Evolutionary conservation across 2,113 vertebrate species (phyloP), one percentile per base, ranked within the genome.

Genomic region (Monopterus albus): DNA sequence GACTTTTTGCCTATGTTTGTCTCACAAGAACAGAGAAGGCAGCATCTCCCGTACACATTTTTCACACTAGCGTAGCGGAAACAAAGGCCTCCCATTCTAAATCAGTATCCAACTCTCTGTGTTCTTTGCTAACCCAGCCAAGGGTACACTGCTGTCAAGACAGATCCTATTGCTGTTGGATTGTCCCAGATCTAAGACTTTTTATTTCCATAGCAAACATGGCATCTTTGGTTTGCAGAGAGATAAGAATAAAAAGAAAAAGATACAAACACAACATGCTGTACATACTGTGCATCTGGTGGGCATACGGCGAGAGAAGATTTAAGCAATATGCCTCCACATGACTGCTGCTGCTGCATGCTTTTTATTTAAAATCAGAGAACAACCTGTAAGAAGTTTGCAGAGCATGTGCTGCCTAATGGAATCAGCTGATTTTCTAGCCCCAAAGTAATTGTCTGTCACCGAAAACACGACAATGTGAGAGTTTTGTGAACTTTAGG

Each of bases 91-190:
- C 26, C 56, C 15, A 45, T 64, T 71, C 57, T 57, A 68, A 79
- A 83, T 76, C 75, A 65, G 56, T 60, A 49, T 60, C 45, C 58
- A 63, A 59, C 29, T 78, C 68, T 66, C 46, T 66, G 55, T 69
- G 57, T 73, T 46, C 59, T 53, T 25, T 68, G 49, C 73, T 38
- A 68, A 83, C 65, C 33, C 63, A 36, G 53, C 45, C 53, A 31
- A n/a, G 28, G 45, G 29, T 63, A 46, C 55, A 26, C 29, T 13
- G 64, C 53, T 78, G 56, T 72, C 53, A 61, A 61, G 31, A 50
- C 45, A 35, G 18, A 70, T 33, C 35, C 58, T 20, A 26, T 12
- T 70, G 36, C 68, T 31, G 40, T 58, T 55, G 38, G 26, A 72
- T 40, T 45, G 21, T 52, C 47, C 7, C 2, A 70, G 29, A 79